phyloP scores from a whole-genome alignment of 2,797 vertebrate genomes.

The Acropternis orthonyx region DNA sequence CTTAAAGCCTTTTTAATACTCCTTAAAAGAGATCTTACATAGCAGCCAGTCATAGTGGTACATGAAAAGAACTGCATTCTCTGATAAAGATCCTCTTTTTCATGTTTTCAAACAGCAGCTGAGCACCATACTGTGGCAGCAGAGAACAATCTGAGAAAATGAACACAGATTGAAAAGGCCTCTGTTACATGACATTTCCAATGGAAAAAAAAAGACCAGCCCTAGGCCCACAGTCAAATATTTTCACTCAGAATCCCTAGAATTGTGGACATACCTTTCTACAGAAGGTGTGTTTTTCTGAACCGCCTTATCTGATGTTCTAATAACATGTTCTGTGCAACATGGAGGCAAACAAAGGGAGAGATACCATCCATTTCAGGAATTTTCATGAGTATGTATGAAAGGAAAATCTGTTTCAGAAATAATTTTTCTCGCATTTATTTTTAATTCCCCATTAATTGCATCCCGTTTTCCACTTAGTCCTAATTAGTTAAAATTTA shows the following conservation, averaged over 20 bases:
- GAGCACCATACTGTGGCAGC: slow-evolving; percentile 67
- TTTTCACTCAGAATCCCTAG: not conserved
- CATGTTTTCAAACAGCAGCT: slow-evolving; percentile 62
- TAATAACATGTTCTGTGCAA: not conserved
- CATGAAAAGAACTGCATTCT: slow-evolving; percentile 13
- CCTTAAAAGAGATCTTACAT: slow-evolving; percentile 8
- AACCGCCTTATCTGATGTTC: not conserved
- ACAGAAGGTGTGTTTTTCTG: not conserved
- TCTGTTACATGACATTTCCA: slow-evolving; percentile 46
- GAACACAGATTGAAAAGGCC: slow-evolving; percentile 51
- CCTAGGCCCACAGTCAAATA: not conserved
- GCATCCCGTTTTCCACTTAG: slow-evolving; percentile 5
- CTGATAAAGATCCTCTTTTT: slow-evolving; percentile 40
- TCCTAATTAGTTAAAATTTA: slow-evolving; percentile 37
- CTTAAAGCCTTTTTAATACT: slow-evolving; percentile 17
- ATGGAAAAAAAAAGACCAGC: not conserved
- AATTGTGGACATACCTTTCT: not conserved
- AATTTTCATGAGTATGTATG: not conserved
- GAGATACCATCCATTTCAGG: not conserved
- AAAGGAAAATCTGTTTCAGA: not conserved
- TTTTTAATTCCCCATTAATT: slow-evolving; percentile 21
- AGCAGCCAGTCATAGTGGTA: slow-evolving; percentile 15
- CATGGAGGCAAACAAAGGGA: not conserved
- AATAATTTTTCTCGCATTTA: not conserved
- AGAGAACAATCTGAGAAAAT: slow-evolving; percentile 64